Conservation (phyloP, 2,113 vertebrate species). For the Oncorhynchus keta region DNA sequence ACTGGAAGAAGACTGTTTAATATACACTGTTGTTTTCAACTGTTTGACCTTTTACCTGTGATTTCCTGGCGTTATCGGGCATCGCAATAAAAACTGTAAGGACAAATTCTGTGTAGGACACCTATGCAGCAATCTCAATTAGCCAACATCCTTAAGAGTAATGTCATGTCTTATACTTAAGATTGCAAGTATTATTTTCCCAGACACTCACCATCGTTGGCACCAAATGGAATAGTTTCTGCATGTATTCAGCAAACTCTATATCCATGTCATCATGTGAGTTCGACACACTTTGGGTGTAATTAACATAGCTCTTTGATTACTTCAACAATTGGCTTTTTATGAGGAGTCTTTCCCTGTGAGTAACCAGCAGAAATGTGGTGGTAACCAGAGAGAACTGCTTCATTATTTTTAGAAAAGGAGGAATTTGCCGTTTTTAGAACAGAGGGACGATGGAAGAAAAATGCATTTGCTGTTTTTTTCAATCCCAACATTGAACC, state of each 20-base stretch:
- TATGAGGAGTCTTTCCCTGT: constrained; percentile 12
- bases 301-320: constrained; percentile 33
- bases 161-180: neutral
- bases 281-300: constrained; percentile 38
- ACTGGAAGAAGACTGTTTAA: neutral
- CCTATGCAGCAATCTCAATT: neutral
- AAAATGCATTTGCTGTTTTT: constrained; percentile 43
- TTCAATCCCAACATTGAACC: constrained; percentile 19
- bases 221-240: constrained; percentile 47
- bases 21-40: neutral
- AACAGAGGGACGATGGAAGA: constrained; percentile 44
- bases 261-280: constrained; percentile 24
- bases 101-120: neutral
- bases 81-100: neutral
- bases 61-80: neutral
- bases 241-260: constrained; percentile 41
- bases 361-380: constrained; percentile 19
- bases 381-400: constrained; percentile 7
- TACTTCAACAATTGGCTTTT: constrained; percentile 33
- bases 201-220: constrained; percentile 25
- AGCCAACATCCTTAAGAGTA: neutral
- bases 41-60: neutral
- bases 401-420: constrained; percentile 30
- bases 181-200: constrained; percentile 21
- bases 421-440: constrained; percentile 51